Percentiles rank a stretch among this genome's conserved stretches.
phyloP scores from a whole-genome alignment of 37 sponge, comb jelly and placozoan species.

The Axinella damicornis region DNA sequence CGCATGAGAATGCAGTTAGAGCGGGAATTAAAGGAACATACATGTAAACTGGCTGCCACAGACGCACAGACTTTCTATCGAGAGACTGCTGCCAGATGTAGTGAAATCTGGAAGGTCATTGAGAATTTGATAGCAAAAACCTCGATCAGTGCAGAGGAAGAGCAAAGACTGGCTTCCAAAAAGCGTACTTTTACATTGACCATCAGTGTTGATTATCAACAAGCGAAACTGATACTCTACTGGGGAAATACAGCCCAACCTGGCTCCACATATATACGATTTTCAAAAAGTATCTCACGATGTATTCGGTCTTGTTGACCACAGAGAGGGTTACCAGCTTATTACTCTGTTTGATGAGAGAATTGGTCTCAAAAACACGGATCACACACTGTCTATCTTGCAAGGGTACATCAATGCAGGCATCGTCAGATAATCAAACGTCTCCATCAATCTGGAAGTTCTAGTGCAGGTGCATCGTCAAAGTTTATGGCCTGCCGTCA shows the following conservation, averaged over 20 bases:
- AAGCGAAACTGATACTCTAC: constrained; percentile 29
- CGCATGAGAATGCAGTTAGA: background rate
- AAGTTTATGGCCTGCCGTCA: too few species aligned
- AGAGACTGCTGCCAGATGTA: background rate
- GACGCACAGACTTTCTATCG: constrained; percentile 25
- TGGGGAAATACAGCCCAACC: constrained; percentile 42
- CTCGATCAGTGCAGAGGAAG: background rate
- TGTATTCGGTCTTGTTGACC: constrained; percentile 45
- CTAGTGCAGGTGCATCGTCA: background rate
- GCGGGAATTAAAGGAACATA: constrained; percentile 4
- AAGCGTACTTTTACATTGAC: constrained; percentile 12
- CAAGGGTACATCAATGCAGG: background rate
- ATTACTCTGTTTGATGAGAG: constrained; percentile 35
- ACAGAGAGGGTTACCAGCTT: background rate
- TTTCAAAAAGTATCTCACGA: constrained; percentile 36
- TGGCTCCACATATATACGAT: constrained; percentile 32
- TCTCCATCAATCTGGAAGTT: constrained; percentile 27
- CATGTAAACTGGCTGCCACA: background rate
- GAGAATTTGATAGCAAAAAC: background rate
- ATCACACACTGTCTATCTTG: background rate
- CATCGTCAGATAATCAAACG: constrained; percentile 8
- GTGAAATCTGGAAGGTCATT: constrained; percentile 15
- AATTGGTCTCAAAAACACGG: background rate
- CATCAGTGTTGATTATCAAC: constrained; percentile 32
- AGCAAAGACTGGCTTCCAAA: background rate